These are phyloP conservation scores for Osmoderma eremita DNA, from an alignment of 2,888 invertebrate genomes.

Conservation along the genomic window DNA sequence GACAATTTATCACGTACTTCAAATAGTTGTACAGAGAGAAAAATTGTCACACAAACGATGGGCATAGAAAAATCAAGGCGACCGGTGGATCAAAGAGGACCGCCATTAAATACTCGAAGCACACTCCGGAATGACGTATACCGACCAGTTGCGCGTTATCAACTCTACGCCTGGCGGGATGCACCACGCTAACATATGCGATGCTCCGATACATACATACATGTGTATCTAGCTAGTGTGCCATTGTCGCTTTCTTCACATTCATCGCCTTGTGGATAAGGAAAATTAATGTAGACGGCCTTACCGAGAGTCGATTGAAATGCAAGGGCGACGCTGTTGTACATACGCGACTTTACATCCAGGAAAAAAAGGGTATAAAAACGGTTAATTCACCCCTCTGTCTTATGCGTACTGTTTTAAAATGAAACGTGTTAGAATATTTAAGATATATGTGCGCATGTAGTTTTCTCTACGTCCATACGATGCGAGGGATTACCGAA, in stretches of 20 bases:
- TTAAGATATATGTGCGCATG: no score
- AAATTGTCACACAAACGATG: slow-evolving; percentile 28
- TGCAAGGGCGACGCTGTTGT: no score
- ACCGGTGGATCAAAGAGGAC: slow-evolving; percentile 34
- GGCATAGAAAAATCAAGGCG: slow-evolving; percentile 32
- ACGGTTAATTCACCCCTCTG: slow-evolving; percentile 7
- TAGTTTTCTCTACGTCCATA: no score
- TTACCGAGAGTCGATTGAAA: slow-evolving; percentile 26
- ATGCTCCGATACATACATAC: slow-evolving; percentile 12
- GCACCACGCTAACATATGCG: slow-evolving; percentile 34
- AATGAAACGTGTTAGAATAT: no score
- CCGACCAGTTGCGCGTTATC: slow-evolving; percentile 30
- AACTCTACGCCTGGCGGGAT: slow-evolving; percentile 28
- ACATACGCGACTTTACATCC: no score
- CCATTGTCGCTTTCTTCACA: slow-evolving; percentile 36
- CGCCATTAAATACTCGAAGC: slow-evolving; percentile 37
- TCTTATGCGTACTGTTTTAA: background rate
- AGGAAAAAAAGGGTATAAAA: slow-evolving; percentile 15
- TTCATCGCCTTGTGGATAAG: slow-evolving; percentile 28
- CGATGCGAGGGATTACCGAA: slow-evolving; percentile 10
- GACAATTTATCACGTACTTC: slow-evolving; percentile 36
- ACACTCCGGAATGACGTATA: slow-evolving; percentile 31
- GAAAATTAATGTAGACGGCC: slow-evolving; percentile 28
- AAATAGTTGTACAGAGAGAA: slow-evolving; percentile 23
- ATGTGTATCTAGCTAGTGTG: slow-evolving; percentile 11